These are phyloP conservation scores for Eptatretus burgeri DNA, from an alignment of 2,113 vertebrate genomes.

Conservation along the genomic window DNA sequence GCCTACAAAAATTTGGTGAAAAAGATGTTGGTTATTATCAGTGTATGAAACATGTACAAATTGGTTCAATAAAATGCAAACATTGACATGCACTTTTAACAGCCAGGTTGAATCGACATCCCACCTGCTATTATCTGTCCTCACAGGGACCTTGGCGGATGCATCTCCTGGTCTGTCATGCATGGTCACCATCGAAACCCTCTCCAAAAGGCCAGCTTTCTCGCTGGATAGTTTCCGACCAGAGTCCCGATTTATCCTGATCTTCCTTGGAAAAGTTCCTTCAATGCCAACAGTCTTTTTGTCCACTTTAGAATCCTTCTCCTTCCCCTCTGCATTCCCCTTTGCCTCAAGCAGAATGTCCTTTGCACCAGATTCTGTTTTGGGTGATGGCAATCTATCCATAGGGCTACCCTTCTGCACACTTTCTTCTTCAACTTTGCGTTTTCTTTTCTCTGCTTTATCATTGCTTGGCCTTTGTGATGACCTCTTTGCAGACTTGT, in stretches of 20 bases:
- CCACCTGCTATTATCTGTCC: no score
- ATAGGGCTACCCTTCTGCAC: conserved; percentile 24
- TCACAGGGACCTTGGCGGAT: no score
- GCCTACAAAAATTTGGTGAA: no score
- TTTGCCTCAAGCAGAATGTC: conserved; percentile 17
- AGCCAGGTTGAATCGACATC: no score
- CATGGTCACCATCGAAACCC: no score
- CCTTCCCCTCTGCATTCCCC: conserved; percentile 22
- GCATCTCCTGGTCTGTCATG: no score
- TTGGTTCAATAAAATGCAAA: no score
- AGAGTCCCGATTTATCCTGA: conserved; percentile 56
- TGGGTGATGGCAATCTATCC: conserved; percentile 16
- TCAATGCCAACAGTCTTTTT: conserved; percentile 20
- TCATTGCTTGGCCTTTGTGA: conserved; percentile 18
- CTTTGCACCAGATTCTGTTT: conserved; percentile 19
- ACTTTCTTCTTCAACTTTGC: conserved; percentile 29
- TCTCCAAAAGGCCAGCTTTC: no score
- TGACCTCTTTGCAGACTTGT: conserved; percentile 23
- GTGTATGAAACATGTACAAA: no score
- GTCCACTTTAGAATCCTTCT: conserved; percentile 14
- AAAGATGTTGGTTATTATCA: no score
- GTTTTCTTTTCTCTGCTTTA: conserved; percentile 36
- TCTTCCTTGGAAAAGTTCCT: conserved; percentile 34
- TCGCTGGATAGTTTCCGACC: conserved; percentile 35
- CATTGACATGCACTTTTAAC: no score